Conservation (phyloP, 2,888 invertebrate genomes). For the Merodon equestris region DNA sequence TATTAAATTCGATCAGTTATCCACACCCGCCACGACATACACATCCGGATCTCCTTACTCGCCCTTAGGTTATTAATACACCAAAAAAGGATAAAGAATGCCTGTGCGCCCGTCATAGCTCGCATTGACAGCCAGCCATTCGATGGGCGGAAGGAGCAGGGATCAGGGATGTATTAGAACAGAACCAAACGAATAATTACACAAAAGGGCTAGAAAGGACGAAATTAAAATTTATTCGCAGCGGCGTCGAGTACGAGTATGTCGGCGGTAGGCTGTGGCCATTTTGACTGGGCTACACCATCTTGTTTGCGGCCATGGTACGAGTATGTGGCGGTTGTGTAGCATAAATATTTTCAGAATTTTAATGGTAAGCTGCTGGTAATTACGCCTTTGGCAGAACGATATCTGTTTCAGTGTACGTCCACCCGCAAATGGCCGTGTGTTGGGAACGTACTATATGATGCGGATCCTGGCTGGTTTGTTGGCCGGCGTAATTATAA, state of each 20-base stretch:
- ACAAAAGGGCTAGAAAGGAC: not conserved
- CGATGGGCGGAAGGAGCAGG: too few relatives aligned
- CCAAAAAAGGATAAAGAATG: not conserved
- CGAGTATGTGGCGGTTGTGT: slow-evolving; percentile 2
- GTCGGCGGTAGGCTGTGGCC: too few relatives aligned
- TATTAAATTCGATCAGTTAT: slow-evolving; percentile 2
- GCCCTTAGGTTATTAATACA: not conserved
- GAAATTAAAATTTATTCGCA: slow-evolving; percentile 8
- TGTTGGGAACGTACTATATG: too few relatives aligned
- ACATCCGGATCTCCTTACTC: not conserved
- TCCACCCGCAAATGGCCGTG: not conserved
- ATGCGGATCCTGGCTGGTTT: not conserved
- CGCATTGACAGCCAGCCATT: not conserved
- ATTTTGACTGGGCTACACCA: too few relatives aligned
- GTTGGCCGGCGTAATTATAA: not conserved
- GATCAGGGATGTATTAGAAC: not conserved
- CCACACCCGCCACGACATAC: not conserved
- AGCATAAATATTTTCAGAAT: slow-evolving; percentile 20
- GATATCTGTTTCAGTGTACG: not conserved
- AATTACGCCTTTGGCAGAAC: not conserved
- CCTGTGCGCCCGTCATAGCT: not conserved
- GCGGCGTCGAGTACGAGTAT: not conserved
- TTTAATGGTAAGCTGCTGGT: slow-evolving; percentile 18
- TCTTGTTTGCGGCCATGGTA: not conserved
- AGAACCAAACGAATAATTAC: not conserved